Conservation (phyloP, 1,140 invertebrate species). For the Stegodyphus mimosarum region DNA sequence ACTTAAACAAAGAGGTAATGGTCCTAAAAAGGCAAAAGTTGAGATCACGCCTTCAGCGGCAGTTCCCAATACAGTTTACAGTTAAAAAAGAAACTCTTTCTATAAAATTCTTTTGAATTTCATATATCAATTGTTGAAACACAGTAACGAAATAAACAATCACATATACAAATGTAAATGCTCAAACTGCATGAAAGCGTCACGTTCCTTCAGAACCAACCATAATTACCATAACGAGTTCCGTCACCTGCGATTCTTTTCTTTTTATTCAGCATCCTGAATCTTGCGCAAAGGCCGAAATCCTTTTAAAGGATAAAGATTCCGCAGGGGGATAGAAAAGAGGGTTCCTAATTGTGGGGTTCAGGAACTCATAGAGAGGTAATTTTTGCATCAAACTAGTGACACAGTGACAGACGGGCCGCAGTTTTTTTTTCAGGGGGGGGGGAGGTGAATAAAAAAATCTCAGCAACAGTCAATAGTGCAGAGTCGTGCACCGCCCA, state of each 20-base stretch:
- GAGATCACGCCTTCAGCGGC: too few species aligned
- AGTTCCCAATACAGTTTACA: too few species aligned
- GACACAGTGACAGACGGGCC: slow-evolving; percentile 50
- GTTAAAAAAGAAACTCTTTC: too few species aligned
- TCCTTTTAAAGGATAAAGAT: slow-evolving; percentile 14
- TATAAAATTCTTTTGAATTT: too few species aligned
- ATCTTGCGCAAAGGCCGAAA: slow-evolving; percentile 19
- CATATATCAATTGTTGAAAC: too few species aligned
- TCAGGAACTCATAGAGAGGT: background rate
- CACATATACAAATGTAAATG: background rate
- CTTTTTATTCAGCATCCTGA: background rate
- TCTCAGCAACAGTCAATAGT: too few species aligned
- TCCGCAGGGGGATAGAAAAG: background rate
- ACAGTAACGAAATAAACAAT: too few species aligned
- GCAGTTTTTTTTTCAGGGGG: background rate
- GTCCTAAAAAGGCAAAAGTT: too few species aligned
- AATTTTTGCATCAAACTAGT: slow-evolving; percentile 45
- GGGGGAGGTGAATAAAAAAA: too few species aligned
- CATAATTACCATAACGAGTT: slow-evolving; percentile 50
- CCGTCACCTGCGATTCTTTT: slow-evolving; percentile 3
- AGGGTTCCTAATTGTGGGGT: slow-evolving; percentile 33
- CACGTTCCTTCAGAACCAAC: background rate
- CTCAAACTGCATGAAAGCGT: background rate
- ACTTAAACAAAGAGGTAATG: too few species aligned
- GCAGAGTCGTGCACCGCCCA: too few species aligned